These are phyloP conservation scores for Phylloscopus trochiloides DNA, from an alignment of 2,113 vertebrate species.

Conservation along the genomic window DNA sequence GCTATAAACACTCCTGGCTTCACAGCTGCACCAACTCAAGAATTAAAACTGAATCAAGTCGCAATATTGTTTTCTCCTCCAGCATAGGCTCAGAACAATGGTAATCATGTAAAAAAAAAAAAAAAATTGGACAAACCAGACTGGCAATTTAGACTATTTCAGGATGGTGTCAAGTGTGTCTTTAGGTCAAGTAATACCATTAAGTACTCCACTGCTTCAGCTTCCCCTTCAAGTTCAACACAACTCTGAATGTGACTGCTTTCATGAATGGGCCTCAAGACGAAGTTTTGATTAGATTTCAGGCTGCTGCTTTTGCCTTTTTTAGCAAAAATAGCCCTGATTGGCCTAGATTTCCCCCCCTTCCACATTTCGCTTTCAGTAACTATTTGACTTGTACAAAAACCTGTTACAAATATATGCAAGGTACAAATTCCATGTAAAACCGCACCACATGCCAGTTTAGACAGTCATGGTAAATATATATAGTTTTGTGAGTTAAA, in stretches of 20 bases:
- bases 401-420: neutral
- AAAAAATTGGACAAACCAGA: neutral
- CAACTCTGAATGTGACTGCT: neutral
- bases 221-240: neutral
- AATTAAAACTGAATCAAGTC: neutral
- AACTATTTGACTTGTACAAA: neutral
- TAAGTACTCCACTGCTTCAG: neutral
- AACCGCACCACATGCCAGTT: neutral
- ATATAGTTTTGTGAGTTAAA: neutral
- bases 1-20: neutral
- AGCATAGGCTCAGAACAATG: neutral
- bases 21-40: neutral
- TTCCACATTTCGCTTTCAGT: neutral
- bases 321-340: neutral
- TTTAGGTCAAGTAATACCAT: neutral
- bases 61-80: neutral
- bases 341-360: accelerated
- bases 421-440: neutral
- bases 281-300: neutral
- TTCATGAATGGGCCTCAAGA: neutral
- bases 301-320: neutral
- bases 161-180: neutral
- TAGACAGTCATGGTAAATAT: accelerated
- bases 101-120: neutral
- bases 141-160: neutral